phyloP scores from a whole-genome alignment of 1,140 invertebrate genomes.

The Zaprionus inermis region DNA sequence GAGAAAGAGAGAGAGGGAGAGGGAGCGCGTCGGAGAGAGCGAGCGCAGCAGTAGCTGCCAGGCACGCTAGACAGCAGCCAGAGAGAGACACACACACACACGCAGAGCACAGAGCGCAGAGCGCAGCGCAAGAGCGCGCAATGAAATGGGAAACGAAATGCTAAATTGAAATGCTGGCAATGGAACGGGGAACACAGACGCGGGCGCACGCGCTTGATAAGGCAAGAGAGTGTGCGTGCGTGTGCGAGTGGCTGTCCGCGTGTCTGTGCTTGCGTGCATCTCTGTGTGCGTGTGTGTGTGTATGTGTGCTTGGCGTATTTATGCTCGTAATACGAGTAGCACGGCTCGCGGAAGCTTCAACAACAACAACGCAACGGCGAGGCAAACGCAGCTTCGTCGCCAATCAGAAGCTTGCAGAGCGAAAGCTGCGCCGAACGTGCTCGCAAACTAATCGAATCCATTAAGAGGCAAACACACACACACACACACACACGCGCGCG shows the following conservation, averaged over 20 bases:
- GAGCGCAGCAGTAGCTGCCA: neutral
- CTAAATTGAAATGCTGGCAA: constrained; percentile 64
- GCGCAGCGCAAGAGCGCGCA: constrained; percentile 51
- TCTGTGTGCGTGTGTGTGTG: constrained; percentile 1
- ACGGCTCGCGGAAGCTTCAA: constrained; percentile 14
- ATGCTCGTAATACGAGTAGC: constrained; percentile 47
- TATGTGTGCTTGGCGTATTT: constrained; percentile 10
- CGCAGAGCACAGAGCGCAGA: neutral
- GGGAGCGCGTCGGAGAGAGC: constrained; percentile 5
- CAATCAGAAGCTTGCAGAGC: constrained; percentile 44
- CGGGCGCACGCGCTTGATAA: constrained; percentile 19
- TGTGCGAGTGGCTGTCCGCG: neutral
- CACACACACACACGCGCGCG: neutral
- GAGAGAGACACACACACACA: constrained; percentile 9
- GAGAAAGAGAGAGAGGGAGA: constrained; percentile 41
- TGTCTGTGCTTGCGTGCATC: neutral
- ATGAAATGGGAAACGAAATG: constrained; percentile 61
- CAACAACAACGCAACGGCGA: no score
- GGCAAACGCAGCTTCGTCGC: constrained; percentile 14
- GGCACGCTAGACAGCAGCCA: neutral
- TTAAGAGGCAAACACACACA: constrained; percentile 28
- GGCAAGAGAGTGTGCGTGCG: neutral
- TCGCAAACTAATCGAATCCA: constrained; percentile 41
- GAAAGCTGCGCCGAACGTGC: constrained; percentile 39
- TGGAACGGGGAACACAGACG: constrained; percentile 56